Conservation (phyloP, 2,113 vertebrate genomes). For the Monarcha castaneiventris region DNA sequence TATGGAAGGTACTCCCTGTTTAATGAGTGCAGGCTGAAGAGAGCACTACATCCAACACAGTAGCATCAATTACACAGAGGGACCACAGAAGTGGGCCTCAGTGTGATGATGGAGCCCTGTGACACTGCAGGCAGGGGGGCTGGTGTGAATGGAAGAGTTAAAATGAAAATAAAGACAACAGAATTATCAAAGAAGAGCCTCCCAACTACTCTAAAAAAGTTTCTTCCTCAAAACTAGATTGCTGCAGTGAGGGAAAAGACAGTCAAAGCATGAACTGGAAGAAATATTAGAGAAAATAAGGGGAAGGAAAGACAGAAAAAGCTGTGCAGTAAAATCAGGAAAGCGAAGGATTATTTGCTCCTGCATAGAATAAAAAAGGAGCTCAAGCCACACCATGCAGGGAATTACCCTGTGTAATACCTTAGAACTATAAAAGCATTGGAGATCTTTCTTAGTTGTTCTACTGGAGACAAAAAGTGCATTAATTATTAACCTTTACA, state of each 20-base stretch:
- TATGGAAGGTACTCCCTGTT: not conserved
- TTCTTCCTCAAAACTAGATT: not conserved
- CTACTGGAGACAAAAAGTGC: not conserved
- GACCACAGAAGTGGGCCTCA: not conserved
- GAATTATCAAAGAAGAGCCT: not conserved
- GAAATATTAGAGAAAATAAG: not conserved
- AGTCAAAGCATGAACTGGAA: not conserved
- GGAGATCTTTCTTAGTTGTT: not conserved
- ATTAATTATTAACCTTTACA: not conserved
- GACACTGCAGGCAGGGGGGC: not conserved
- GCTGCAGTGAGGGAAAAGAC: not conserved
- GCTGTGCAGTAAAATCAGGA: not conserved
- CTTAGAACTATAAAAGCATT: not conserved
- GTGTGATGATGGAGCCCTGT: not conserved
- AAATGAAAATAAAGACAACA: not conserved
- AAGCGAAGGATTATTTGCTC: not conserved
- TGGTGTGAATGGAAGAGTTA: not conserved
- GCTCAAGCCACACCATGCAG: not conserved
- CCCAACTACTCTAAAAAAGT: not conserved
- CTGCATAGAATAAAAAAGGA: not conserved
- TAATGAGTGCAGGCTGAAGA: not conserved
- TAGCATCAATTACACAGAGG: not conserved
- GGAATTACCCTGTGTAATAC: not conserved
- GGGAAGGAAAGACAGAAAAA: not conserved
- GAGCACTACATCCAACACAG: not conserved